A percentile compares a stretch with the other conserved stretches of the same genome.
Evolutionary conservation across 2,888 invertebrate genomes (phyloP).

Genomic region (Nephrotoma guestfalica): DNA sequence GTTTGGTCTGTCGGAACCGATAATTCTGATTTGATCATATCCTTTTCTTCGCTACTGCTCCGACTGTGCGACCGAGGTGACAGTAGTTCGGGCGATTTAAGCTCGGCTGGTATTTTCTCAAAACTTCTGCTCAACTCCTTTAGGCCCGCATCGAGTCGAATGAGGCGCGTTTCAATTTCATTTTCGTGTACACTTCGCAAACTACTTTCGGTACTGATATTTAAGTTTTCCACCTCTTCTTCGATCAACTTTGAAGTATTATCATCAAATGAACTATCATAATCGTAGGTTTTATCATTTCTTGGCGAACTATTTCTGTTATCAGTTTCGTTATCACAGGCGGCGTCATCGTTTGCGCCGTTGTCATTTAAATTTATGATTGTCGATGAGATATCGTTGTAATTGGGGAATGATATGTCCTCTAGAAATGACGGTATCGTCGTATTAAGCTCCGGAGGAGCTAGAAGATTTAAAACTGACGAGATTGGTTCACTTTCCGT

Average conservation of each 20-base stretch:
- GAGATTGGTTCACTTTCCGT: neutral
- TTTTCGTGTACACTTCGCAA: neutral
- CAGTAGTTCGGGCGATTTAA: constrained; percentile 7
- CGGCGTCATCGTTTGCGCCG: neutral
- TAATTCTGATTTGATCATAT: neutral
- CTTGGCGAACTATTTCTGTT: neutral
- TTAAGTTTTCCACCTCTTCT: neutral
- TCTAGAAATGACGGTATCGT: constrained; percentile 17
- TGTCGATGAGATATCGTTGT: neutral
- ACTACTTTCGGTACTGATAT: neutral
- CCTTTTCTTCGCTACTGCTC: neutral
- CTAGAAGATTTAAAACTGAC: neutral
- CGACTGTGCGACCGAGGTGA: constrained; percentile 2
- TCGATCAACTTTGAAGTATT: neutral
- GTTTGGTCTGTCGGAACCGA: neutral
- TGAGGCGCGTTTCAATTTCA: constrained; percentile 17
- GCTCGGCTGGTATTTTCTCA: constrained; percentile 8
- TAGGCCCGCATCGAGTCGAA: constrained; percentile 16
- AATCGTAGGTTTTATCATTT: neutral
- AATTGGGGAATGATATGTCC: constrained; percentile 21
- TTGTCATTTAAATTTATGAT: neutral
- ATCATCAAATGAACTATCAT: constrained; percentile 4
- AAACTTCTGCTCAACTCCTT: constrained; percentile 16
- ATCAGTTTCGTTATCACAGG: neutral
- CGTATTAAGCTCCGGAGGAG: neutral